Percentiles rank a stretch among this genome's conserved stretches.
phyloP scores from a whole-genome alignment of 2,113 vertebrate species.

The Psammodynastes pulverulentus region DNA sequence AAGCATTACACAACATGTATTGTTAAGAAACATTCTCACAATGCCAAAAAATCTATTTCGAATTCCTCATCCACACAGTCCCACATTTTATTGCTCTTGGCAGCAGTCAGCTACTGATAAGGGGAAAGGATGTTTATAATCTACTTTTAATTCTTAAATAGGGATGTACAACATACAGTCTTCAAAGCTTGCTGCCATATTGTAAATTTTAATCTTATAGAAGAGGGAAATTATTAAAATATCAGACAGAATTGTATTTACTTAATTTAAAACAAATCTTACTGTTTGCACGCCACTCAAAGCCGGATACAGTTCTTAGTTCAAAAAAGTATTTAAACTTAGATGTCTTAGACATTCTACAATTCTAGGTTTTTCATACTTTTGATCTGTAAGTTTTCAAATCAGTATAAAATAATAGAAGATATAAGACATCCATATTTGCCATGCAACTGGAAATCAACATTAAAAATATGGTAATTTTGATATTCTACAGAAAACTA shows the following conservation, averaged over 20 bases:
- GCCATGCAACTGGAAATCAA: neutral
- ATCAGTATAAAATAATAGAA: slow-evolving; percentile 20
- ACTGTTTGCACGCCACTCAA: neutral
- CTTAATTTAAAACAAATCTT: neutral
- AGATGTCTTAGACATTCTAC: neutral
- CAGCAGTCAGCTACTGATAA: neutral
- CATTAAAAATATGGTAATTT: neutral
- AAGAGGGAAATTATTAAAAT: neutral
- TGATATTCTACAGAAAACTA: neutral
- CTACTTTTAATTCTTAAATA: neutral
- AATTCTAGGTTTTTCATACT: slow-evolving; percentile 26
- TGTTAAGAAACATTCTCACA: neutral
- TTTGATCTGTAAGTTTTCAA: slow-evolving; percentile 28
- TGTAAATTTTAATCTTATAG: neutral
- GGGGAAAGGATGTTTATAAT: neutral
- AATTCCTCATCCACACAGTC: neutral
- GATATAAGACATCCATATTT: neutral
- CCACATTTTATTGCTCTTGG: neutral
- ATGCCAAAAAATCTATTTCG: neutral
- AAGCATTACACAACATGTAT: neutral
- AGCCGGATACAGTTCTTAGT: neutral
- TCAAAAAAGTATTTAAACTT: neutral
- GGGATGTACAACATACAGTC: neutral
- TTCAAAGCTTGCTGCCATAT: neutral
- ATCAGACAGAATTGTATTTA: neutral